Evolutionary conservation across 1,140 invertebrate species (phyloP), one percentile per base, ranked within the genome.

Genomic region (Megalopta genalis): DNA sequence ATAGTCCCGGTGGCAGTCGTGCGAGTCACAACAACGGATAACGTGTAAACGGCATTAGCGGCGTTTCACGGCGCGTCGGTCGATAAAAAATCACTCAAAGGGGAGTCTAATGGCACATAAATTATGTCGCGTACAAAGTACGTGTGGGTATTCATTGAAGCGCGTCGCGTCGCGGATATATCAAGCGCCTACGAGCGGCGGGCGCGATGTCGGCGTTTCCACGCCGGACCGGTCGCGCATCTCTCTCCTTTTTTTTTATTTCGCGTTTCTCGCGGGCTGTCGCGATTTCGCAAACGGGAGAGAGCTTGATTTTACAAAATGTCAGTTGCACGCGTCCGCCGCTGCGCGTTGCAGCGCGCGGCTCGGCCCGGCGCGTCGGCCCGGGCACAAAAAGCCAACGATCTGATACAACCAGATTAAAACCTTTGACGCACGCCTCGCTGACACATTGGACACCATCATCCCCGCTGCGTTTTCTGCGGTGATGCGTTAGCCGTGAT

Each of bases 361-460:
- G 49, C 3, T 14, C 39, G 64, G 4, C 10, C 54, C 57, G 82
- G 23, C 59, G 82, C 71, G 70, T 81, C 70, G 70, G 62, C 46
- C 65, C 72, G 12, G 60, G 66, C 32, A 73, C 71, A 72, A 85
- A 84, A 84, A 70, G 77, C 77, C 83, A 65, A 81, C 72, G 39
- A 77, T 85, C 82, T 76, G 69, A 81, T 84, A 70, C 66, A 69
- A 54, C 46, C 83, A 54, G 82, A 85, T 85, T 85, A 85, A 85
- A 85, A 81, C 69, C 78, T 84, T 85, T 85, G 78, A 85, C 65
- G 78, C 64, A 60, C 78, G 74, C 66, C 73, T 84, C 71, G 77
- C 59, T 84, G 82, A 85, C 83, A 80, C 77, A 68, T 80, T 42
- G 67, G 70, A 66, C 77, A 79, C 70, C 54, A 62, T 63, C 32